A percentile compares a stretch with the other conserved stretches of the same genome.
Evolutionary conservation across 2,113 vertebrate genomes (phyloP).

Genomic region (Chlamydotis undulata): DNA sequence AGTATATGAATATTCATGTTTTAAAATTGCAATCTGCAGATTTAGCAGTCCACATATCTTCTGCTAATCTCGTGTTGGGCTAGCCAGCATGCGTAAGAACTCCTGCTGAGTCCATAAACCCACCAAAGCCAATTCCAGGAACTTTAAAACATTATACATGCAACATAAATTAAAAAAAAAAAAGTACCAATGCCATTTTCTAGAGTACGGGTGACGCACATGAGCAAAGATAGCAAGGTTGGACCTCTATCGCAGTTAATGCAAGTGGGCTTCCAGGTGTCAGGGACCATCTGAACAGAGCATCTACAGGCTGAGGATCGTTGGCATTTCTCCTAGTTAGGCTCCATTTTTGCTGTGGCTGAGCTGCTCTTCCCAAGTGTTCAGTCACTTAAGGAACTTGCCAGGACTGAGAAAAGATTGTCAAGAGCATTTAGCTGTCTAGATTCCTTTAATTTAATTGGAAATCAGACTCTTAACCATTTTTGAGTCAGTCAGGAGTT

Average conservation of each 20-base stretch:
- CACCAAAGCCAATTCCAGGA: not conserved
- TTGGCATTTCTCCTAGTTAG: not conserved
- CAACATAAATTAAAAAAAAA: not conserved
- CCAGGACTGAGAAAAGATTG: not conserved
- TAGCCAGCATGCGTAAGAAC: not conserved
- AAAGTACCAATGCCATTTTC: fast-evolving
- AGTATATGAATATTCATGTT: not conserved
- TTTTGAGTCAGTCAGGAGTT: not conserved
- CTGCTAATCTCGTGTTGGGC: not conserved
- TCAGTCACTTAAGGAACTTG: not conserved
- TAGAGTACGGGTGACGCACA: not conserved
- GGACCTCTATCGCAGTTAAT: fast-evolving
- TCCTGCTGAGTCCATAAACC: fast-evolving
- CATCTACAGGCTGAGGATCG: not conserved
- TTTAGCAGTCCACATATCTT: not conserved
- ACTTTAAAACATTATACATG: not conserved
- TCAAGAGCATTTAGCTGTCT: not conserved
- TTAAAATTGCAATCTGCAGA: not conserved
- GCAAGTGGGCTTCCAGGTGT: not conserved
- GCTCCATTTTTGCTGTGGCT: not conserved
- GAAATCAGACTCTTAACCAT: not conserved
- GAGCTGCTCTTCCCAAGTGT: not conserved
- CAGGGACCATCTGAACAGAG: not conserved
- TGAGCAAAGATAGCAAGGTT: not conserved
- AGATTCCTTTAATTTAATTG: not conserved